Evolutionary conservation across 2,888 invertebrate species (phyloP).

Genomic region (Cyclophora punctaria): DNA sequence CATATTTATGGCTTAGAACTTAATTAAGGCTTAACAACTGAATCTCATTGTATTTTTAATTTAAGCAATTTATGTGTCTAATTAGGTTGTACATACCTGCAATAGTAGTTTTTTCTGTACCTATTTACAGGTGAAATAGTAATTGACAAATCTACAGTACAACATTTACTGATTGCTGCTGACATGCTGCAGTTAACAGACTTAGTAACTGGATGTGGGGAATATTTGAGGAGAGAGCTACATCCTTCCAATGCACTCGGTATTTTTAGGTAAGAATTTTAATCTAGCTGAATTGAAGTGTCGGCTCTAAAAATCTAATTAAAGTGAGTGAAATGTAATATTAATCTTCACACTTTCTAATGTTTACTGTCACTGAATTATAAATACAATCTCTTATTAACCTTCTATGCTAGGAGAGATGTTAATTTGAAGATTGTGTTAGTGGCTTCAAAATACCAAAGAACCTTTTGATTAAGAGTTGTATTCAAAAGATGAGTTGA

Average conservation of each 20-base stretch:
- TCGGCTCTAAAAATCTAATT: neutral
- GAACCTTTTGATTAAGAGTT: too few species aligned
- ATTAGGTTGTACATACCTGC: neutral
- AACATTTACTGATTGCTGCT: conserved; percentile 90
- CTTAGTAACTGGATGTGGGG: conserved; percentile 85
- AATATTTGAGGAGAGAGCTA: conserved; percentile 88
- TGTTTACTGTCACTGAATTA: too few species aligned
- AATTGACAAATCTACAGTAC: conserved; percentile 86
- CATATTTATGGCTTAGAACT: too few species aligned
- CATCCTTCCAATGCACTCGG: conserved; percentile 92
- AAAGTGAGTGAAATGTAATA: too few species aligned
- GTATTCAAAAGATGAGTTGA: too few species aligned
- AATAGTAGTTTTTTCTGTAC: neutral
- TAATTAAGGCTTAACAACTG: too few species aligned
- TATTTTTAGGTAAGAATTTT: conserved; percentile 78
- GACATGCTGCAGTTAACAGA: conserved; percentile 93
- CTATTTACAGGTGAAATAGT: conserved; percentile 76
- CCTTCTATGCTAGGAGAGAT: too few species aligned
- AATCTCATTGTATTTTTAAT: neutral
- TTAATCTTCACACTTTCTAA: too few species aligned
- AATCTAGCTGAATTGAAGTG: neutral
- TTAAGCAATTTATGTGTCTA: neutral
- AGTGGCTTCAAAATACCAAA: too few species aligned
- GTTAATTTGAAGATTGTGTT: too few species aligned
- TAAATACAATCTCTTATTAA: too few species aligned